Evolutionary conservation across 1,140 invertebrate species (phyloP).

Genomic region (Sycophaga agraensis): DNA sequence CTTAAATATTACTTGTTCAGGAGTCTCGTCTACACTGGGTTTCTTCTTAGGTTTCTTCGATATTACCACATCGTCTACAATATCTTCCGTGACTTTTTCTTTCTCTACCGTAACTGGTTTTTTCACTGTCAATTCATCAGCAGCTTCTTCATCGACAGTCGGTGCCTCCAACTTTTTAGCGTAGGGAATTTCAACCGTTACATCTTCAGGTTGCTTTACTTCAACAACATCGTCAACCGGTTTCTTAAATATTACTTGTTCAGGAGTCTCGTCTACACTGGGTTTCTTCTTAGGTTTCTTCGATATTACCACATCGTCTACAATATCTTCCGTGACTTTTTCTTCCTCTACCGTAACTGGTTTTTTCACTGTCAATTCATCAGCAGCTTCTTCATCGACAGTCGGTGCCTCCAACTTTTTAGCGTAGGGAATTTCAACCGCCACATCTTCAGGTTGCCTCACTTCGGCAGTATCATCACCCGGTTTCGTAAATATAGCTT

Average conservation of each 20-base stretch:
- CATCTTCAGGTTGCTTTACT: conserved; percentile 22
- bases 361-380: conserved; percentile 41
- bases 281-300: conserved; percentile 46
- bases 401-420: conserved; percentile 39
- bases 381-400: conserved; percentile 36
- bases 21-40: conserved; percentile 37
- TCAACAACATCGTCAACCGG: conserved; percentile 36
- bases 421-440: conserved; percentile 32
- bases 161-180: conserved; percentile 38
- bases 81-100: conserved; percentile 32
- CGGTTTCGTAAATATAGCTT: conserved; percentile 55
- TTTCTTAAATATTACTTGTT: conserved; percentile 35
- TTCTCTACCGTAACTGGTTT: conserved; percentile 30
- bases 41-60: conserved; percentile 55
- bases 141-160: conserved; percentile 35
- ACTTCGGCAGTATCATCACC: conserved; percentile 33
- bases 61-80: conserved; percentile 39
- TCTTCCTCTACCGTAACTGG: conserved; percentile 30
- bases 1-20: conserved; percentile 33
- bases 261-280: conserved; percentile 32
- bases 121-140: conserved; percentile 42
- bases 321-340: conserved; percentile 44
- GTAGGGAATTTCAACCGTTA: conserved; percentile 30
- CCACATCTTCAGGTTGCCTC: conserved; percentile 1
- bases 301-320: conserved; percentile 35